Base-by-base conservation (phyloP, 2,888 invertebrate species). In the Drosophila putrida region DNA sequence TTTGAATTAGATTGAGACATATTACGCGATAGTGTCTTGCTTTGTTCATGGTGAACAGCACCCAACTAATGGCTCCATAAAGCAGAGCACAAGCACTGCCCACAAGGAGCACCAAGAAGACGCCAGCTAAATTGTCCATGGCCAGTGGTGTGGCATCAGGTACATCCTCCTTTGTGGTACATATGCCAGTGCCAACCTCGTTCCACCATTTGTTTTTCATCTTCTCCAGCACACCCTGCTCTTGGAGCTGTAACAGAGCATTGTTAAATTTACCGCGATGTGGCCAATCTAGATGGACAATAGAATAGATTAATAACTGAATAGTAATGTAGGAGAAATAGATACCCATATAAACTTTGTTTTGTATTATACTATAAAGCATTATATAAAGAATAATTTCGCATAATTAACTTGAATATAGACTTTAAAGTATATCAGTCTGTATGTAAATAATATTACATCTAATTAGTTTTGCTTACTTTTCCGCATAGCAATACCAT, bases 131-230 rank as follows among this genome's bases (percentile, higher is more conserved):
- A 90, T 96, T 95, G 60, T 94, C 93, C 90, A 96, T 93, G 27
- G 94, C 94, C 47, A 95, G 90, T 13, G 92, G 92, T 20, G 90
- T 90, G 1, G 93, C 93, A 66, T 91, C 92, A 3, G 89, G 78
- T 33, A 82, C 59, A 2, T 92, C 91, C 36, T 82, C 79, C 63
- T 91, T 91, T 15, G 90, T 82, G 70, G 94, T 93, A 88, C 96
- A 96, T 67, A 95, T 95, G 38, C 95, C 95, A 15, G 95, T 96
- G 81, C 95, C 93, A 90, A 95, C 95, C 93, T 97, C 96, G 86
- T 96, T 96, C 98, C 98, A 98, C 98, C 98, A 98, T 91, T 95
- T 96, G 73, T 95, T 95, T 92, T 97, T 97, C 93, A 98, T 93
- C 80, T 94, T 94, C 13, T 95, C 95, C 70, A 98, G 93, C 65